Evolutionary conservation across 2,888 invertebrate genomes (phyloP), one percentile per base, ranked within the genome.

Genomic region (Mystacides longicornis): DNA sequence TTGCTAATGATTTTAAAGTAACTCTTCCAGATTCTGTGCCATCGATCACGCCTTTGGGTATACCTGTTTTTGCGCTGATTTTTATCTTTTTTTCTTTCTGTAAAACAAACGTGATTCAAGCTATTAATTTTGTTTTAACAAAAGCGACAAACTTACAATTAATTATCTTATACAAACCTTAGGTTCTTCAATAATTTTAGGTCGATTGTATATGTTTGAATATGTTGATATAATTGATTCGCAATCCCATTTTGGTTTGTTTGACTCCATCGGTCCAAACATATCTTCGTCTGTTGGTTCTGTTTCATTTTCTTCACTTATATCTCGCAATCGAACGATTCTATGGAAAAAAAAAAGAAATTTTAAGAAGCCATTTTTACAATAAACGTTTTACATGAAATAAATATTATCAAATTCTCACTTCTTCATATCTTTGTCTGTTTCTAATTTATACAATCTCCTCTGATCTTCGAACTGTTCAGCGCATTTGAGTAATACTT

Each of bases 161-260:
- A n/a, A n/a, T n/a, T n/a, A n/a, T n/a, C n/a, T n/a, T n/a, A n/a
- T n/a, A n/a, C n/a, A 49, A 23, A 83, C 85, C 70, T 79, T 81
- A 0, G 85, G 83, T 65, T 89, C 91, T 49, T 81, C 78, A 51
- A 95, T 93, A 20, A 93, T 65, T 68, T 89, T 91, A 0, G 97
- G 97, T 73, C 91, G 92, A 73, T 97, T 96, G 69, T 93, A 93
- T 52, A 89, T 77, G 67, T 87, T 96, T 5, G 94, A 94, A 69
- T 92, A 92, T 0, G 92, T 94, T 19, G 90, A 89, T 3, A 95
- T 73, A 63, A 95, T 87, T 54, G 90, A 90, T 74, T 95, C 89
- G 66, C 95, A 95, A 72, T 96, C 95, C 89, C 89, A 93, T 68
- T 83, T 86, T 64, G 79, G 80, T 0, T 78, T 74, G 52, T 83